Conservation (phyloP, 37 sponge, comb jelly and placozoan species). For the Eunapius fragilis region DNA sequence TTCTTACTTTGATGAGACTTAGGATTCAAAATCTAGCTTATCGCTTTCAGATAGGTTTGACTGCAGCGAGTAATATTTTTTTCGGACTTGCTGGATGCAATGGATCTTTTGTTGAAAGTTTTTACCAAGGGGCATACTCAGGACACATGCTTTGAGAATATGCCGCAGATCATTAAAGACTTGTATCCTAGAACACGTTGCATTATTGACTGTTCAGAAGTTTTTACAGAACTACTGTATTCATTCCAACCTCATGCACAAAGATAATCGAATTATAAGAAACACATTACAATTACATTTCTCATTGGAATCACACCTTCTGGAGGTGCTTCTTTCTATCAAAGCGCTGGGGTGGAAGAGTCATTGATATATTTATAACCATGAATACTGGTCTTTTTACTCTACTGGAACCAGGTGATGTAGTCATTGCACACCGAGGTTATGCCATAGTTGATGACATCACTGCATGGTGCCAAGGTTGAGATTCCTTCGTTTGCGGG, state of each 20-base stretch:
- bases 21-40: neutral
- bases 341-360: slow-evolving; percentile 45
- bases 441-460: slow-evolving; percentile 50
- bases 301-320: slow-evolving; percentile 47
- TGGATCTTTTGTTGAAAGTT: slow-evolving; percentile 2
- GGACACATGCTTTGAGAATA: slow-evolving; percentile 9
- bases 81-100: slow-evolving; percentile 9
- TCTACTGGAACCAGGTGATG: slow-evolving; percentile 34
- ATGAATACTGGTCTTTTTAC: no score
- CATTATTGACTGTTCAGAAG: slow-evolving; percentile 41
- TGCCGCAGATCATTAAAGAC: slow-evolving; percentile 36
- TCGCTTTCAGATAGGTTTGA: slow-evolving; percentile 3
- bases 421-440: slow-evolving; percentile 44
- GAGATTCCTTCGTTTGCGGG: slow-evolving; percentile 40
- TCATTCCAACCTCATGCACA: slow-evolving; percentile 15
- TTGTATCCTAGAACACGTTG: slow-evolving; percentile 23
- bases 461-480: slow-evolving; percentile 37
- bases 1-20: no score
- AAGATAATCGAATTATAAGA: slow-evolving; percentile 63
- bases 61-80: neutral
- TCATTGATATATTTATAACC: slow-evolving; percentile 39
- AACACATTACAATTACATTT: no score
- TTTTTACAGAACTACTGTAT: slow-evolving; percentile 23
- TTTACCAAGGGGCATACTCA: slow-evolving; percentile 29
- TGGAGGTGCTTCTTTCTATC: slow-evolving; percentile 37